These are phyloP conservation scores for Crypturellus tataupa DNA, from an alignment of 2,797 vertebrate genomes.

Conservation along the genomic window DNA sequence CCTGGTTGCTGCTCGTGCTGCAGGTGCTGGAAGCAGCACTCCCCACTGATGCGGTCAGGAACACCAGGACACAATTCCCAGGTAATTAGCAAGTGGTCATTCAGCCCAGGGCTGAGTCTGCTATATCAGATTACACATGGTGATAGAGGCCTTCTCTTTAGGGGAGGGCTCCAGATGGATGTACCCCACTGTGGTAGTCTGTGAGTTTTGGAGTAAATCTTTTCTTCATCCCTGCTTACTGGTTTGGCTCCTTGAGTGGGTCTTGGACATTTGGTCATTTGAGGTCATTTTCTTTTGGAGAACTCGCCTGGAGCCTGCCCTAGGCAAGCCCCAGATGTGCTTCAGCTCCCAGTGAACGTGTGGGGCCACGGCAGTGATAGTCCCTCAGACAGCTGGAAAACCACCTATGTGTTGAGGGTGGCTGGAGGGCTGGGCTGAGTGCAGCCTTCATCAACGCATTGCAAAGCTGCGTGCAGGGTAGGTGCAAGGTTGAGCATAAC, in stretches of 20 bases:
- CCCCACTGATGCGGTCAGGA: background rate
- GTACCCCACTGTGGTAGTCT: background rate
- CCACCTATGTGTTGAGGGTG: background rate
- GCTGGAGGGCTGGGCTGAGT: background rate
- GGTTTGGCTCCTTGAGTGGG: background rate
- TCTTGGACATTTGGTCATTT: background rate
- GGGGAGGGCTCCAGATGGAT: background rate
- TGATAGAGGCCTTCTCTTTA: background rate
- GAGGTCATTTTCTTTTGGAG: background rate
- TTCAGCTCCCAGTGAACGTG: background rate
- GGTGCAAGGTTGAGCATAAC: background rate
- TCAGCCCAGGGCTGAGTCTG: background rate
- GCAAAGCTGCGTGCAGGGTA: background rate
- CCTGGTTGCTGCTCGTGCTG: background rate
- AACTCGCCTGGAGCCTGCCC: background rate
- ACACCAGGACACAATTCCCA: fast-evolving
- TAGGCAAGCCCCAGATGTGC: background rate
- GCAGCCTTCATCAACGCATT: background rate
- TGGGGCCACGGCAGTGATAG: background rate
- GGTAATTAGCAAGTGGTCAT: background rate
- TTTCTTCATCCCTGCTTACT: background rate
- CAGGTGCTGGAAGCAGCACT: background rate
- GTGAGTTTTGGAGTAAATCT: background rate
- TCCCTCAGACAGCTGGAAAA: background rate
- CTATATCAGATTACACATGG: background rate